Evolutionary conservation across 2,888 invertebrate species (phyloP).

Genomic region (Ormyrus pomaceus): DNA sequence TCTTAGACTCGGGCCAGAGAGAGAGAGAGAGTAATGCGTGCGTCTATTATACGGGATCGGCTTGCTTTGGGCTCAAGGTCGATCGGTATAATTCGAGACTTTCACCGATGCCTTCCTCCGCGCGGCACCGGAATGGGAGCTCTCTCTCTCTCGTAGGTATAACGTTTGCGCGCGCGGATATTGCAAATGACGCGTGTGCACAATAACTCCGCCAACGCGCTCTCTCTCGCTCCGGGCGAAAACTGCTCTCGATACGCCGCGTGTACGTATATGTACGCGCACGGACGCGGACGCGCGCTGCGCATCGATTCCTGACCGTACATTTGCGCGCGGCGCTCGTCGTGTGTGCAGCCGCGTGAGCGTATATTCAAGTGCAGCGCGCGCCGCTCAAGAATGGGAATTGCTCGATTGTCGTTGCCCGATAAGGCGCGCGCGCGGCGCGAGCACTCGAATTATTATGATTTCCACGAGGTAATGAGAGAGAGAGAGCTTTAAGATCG

Average conservation of each 20-base stretch:
- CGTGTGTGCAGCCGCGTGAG: not conserved
- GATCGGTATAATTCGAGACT: constrained; percentile 32
- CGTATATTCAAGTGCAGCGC: no score
- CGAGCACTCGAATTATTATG: constrained; percentile 17
- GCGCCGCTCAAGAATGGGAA: no score
- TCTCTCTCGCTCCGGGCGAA: not conserved
- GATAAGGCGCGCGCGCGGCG: constrained; percentile 3
- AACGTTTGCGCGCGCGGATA: not conserved
- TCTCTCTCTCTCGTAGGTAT: not conserved
- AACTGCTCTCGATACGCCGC: not conserved
- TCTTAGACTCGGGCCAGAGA: no score
- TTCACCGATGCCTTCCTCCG: not conserved
- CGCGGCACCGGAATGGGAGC: not conserved
- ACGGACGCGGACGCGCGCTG: not conserved
- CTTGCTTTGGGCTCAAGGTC: constrained; percentile 20
- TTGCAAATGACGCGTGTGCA: not conserved
- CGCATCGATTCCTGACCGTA: not conserved
- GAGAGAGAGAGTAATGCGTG: not conserved
- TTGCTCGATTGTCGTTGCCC: not conserved
- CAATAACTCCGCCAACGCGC: not conserved
- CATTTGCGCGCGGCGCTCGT: not conserved
- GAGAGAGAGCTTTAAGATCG: constrained; percentile 23
- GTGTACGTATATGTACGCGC: no score
- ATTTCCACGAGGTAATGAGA: constrained; percentile 14
- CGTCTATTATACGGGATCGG: not conserved